These are phyloP conservation scores for Drosophila oshimai DNA, from an alignment of 1,140 invertebrate genomes.

Conservation along the genomic window DNA sequence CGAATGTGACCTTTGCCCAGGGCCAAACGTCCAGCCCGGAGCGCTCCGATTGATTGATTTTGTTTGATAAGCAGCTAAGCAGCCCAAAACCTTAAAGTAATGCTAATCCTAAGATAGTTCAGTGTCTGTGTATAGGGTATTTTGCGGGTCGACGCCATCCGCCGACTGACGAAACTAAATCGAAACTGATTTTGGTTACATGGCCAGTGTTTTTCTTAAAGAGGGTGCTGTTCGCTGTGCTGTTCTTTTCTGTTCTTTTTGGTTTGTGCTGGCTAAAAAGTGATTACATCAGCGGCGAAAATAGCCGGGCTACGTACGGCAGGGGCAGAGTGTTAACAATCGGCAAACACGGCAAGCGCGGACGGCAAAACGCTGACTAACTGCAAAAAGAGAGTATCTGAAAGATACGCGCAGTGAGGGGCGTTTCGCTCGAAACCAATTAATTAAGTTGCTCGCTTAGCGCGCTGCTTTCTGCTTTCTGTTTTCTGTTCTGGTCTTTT, in stretches of 20 bases:
- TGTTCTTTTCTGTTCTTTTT: no score
- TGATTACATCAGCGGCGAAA: slow-evolving; percentile 70
- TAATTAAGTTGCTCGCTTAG: slow-evolving; percentile 52
- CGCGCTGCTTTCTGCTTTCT: background rate
- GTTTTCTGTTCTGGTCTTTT: slow-evolving; percentile 17
- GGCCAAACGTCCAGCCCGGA: slow-evolving; percentile 55
- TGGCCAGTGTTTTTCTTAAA: background rate
- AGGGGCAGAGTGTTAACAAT: slow-evolving; percentile 58
- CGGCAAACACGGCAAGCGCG: slow-evolving; percentile 23
- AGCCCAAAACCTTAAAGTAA: background rate
- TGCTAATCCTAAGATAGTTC: slow-evolving; percentile 14
- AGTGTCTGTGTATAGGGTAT: slow-evolving; percentile 16
- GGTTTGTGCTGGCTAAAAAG: background rate
- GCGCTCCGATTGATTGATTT: slow-evolving; percentile 52
- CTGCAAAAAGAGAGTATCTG: slow-evolving; percentile 11
- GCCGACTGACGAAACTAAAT: slow-evolving; percentile 39
- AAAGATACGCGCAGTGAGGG: background rate
- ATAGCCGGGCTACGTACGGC: slow-evolving; percentile 40
- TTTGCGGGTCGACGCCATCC: slow-evolving; percentile 34
- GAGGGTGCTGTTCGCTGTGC: background rate
- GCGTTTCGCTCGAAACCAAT: slow-evolving; percentile 43
- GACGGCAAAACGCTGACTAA: slow-evolving; percentile 19
- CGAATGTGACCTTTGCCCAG: slow-evolving; percentile 7
- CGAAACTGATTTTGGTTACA: slow-evolving; percentile 29
- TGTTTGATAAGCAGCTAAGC: background rate